A percentile compares a stretch with the other conserved stretches of the same genome.
Evolutionary conservation across 2,888 invertebrate species (phyloP).

Genomic region (Cheilosia grossa): DNA sequence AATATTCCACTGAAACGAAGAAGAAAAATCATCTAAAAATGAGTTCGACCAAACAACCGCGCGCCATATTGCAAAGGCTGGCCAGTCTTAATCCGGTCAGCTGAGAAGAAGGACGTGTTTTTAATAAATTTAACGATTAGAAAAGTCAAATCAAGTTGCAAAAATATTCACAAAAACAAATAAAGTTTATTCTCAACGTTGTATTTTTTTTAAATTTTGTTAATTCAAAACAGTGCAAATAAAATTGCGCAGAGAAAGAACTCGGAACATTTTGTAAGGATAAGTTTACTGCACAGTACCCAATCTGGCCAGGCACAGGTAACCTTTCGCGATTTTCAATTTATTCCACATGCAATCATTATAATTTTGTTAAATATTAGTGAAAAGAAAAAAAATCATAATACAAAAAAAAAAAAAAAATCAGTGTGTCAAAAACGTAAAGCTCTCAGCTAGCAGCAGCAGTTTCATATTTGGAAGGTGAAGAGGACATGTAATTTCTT

Average conservation of each 20-base stretch:
- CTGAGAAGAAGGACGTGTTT: conserved; percentile 84
- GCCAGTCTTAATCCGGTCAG: conserved; percentile 86
- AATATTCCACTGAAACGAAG: conserved; percentile 8
- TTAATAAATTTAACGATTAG: conserved; percentile 35
- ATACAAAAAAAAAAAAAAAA: conserved; percentile 20
- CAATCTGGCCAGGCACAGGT: conserved; percentile 57
- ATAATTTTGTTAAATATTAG: conserved; percentile 49
- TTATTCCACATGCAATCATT: conserved; percentile 37
- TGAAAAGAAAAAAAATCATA: conserved; percentile 43
- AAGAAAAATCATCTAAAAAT: conserved; percentile 48
- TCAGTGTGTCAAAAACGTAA: conserved; percentile 46
- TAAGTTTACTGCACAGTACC: conserved; percentile 23
- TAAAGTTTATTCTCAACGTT: neutral
- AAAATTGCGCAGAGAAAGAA: conserved; percentile 35
- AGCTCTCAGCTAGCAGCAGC: conserved; percentile 26
- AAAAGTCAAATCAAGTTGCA: conserved; percentile 72
- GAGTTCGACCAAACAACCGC: conserved; percentile 78
- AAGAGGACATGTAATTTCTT: conserved; percentile 18
- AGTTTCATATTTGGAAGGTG: conserved; percentile 43
- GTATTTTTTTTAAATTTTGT: conserved; percentile 30
- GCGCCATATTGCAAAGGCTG: conserved; percentile 81
- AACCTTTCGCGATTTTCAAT: conserved; percentile 64
- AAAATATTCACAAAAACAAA: conserved; percentile 59
- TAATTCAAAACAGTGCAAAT: conserved; percentile 20
- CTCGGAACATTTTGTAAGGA: conserved; percentile 23